These are phyloP conservation scores for Nyleta sp. DNA, from an alignment of 2,888 invertebrate species.

Conservation along the genomic window DNA sequence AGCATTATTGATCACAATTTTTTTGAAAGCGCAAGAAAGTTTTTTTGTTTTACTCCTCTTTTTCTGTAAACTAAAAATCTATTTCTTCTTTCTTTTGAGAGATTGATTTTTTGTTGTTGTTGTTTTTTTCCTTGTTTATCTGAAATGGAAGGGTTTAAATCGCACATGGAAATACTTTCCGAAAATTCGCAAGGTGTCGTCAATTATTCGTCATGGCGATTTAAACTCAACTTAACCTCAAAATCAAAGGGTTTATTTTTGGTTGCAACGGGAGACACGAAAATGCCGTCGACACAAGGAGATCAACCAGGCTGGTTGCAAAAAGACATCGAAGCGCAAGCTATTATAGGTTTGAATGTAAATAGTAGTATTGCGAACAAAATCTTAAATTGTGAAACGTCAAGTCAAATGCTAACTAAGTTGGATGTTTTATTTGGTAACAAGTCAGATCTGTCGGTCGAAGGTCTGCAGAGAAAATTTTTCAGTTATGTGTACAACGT, in stretches of 20 bases:
- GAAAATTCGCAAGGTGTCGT: neutral
- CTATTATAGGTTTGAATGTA: neutral
- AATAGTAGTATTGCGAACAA: neutral
- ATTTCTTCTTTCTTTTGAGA: too few species aligned
- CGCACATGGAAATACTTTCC: slow-evolving; percentile 3
- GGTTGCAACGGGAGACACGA: neutral
- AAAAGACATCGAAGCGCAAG: slow-evolving; percentile 1
- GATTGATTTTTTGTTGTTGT: too few species aligned
- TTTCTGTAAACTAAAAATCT: too few species aligned
- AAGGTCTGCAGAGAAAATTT: neutral
- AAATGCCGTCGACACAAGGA: neutral
- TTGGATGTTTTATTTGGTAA: neutral
- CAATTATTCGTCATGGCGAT: slow-evolving; percentile 2
- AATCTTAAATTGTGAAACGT: slow-evolving; percentile 4
- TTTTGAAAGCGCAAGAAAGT: too few species aligned
- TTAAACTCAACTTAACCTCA: neutral
- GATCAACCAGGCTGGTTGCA: neutral
- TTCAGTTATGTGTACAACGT: neutral
- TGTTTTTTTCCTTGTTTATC: too few species aligned
- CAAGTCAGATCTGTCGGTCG: neutral
- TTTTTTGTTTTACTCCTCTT: too few species aligned
- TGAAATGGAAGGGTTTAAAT: neutral
- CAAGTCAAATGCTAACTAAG: slow-evolving; percentile 1
- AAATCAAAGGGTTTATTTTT: neutral
- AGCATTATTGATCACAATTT: too few species aligned